These are phyloP conservation scores for Torymus auratus DNA, from an alignment of 2,888 invertebrate genomes.

Conservation along the genomic window DNA sequence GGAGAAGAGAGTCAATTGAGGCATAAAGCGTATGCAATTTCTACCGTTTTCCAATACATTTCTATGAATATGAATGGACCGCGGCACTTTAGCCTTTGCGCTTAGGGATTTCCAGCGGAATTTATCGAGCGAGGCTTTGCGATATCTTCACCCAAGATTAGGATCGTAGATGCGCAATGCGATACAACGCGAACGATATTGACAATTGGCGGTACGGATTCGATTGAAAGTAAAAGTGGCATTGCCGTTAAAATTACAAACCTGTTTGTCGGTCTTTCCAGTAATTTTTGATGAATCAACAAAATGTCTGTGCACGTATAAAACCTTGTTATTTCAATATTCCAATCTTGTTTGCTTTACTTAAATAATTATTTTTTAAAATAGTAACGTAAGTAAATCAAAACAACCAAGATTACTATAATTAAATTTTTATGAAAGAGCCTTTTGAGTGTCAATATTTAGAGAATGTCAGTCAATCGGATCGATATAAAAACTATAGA, in stretches of 20 bases:
- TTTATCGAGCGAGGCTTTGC: constrained; percentile 6
- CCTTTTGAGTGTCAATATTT: no score
- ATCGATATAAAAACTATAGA: no score
- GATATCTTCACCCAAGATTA: neutral
- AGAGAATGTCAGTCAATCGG: no score
- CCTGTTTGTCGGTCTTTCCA: neutral
- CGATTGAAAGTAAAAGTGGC: constrained; percentile 7
- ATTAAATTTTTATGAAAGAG: no score
- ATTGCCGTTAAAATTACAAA: neutral
- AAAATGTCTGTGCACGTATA: no score
- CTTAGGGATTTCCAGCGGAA: neutral
- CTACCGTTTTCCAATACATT: neutral
- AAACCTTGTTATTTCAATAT: no score
- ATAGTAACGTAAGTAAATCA: no score
- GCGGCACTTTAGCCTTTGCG: neutral
- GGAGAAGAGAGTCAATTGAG: no score
- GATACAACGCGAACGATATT: neutral
- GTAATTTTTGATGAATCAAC: no score
- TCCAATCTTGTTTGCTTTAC: no score
- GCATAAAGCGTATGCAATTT: neutral
- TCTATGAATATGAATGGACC: constrained; percentile 11
- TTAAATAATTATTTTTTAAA: no score
- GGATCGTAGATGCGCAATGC: neutral
- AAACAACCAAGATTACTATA: no score
- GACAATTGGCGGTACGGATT: neutral